Conservation (phyloP, 2,797 vertebrate genomes). For the Acipenser ruthenus region DNA sequence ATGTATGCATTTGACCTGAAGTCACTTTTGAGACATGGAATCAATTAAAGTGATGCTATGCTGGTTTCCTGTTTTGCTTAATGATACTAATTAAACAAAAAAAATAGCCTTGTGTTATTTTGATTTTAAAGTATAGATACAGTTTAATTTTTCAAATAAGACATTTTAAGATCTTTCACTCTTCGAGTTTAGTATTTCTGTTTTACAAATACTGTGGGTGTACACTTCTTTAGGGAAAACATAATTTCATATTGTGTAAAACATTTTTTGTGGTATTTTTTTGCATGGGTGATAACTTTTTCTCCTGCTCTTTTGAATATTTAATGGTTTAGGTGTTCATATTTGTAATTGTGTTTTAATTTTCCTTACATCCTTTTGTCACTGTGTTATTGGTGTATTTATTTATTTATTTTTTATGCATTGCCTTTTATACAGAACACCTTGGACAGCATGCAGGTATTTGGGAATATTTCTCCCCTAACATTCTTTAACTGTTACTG, state of each 20-base stretch:
- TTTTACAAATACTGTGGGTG: too few species aligned
- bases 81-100: too few species aligned
- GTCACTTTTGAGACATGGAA: too few species aligned
- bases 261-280: slow-evolving; percentile 10
- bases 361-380: slow-evolving; percentile 62
- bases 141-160: too few species aligned
- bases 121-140: too few species aligned
- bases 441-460: slow-evolving; percentile 99
- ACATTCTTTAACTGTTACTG: slow-evolving; percentile 26
- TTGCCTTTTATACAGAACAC: slow-evolving; percentile 78
- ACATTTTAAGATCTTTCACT: too few species aligned
- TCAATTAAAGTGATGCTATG: too few species aligned
- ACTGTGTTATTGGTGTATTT: slow-evolving; percentile 66
- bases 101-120: too few species aligned
- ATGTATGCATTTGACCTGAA: too few species aligned
- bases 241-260: neutral
- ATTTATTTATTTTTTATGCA: slow-evolving; percentile 54
- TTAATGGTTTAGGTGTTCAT: slow-evolving; percentile 34
- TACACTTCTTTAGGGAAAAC: too few species aligned
- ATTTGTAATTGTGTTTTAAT: slow-evolving; percentile 53
- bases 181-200: too few species aligned
- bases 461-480: slow-evolving; percentile 55
- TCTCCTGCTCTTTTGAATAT: slow-evolving; percentile 19
- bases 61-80: too few species aligned
- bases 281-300: slow-evolving; percentile 14